Evolutionary conservation across 2,113 vertebrate species (phyloP).

Genomic region (Atractosteus spatula): DNA sequence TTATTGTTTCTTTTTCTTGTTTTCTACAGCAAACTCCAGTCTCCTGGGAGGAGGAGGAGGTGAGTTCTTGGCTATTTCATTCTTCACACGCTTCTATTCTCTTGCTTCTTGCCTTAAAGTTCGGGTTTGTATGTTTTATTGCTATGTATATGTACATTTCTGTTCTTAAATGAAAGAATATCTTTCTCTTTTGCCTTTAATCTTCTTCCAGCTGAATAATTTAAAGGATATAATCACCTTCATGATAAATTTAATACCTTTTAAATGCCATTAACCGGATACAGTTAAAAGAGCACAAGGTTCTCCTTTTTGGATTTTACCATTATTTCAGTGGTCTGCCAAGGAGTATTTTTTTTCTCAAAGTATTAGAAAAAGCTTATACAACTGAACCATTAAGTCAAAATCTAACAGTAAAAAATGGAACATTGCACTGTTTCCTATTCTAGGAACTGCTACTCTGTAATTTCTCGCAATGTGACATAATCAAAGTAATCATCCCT

Average conservation of each 20-base stretch:
- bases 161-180: too few species aligned
- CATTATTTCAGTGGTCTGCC: conserved; percentile 50
- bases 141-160: too few species aligned
- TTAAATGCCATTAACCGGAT: too few species aligned
- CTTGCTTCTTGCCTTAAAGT: too few species aligned
- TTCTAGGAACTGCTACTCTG: conserved; percentile 36
- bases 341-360: conserved; percentile 49
- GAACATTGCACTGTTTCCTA: conserved; percentile 21
- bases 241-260: too few species aligned
- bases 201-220: too few species aligned
- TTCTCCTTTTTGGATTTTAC: conserved; percentile 27
- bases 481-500: conserved; percentile 67
- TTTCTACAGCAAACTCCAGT: conserved; percentile 86
- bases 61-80: conserved; percentile 61
- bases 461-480: conserved; percentile 54
- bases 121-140: too few species aligned
- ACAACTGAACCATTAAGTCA: too few species aligned
- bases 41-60: conserved; percentile 96
- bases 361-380: conserved; percentile 15
- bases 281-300: too few species aligned
- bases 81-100: not conserved
- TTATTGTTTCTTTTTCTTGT: conserved; percentile 50
- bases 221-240: too few species aligned
- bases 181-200: too few species aligned
- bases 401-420: too few species aligned